Evolutionary conservation across 1,140 invertebrate genomes (phyloP).

Genomic region (Hydropsyche tenuis): DNA sequence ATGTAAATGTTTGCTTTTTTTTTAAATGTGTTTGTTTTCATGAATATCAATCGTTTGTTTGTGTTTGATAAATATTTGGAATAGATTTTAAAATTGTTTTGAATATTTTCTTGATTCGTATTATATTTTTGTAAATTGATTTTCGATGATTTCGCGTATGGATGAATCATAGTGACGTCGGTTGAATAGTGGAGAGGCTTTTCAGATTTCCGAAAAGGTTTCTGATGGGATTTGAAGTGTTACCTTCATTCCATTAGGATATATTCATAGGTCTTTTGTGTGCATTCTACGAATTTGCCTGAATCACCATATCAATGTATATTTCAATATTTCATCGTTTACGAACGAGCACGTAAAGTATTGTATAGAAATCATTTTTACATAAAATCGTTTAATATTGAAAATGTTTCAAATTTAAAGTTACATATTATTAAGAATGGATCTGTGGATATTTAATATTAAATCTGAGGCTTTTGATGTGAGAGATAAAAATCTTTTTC

Average conservation of each 20-base stretch:
- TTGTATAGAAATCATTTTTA: background rate
- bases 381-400: too few relatives aligned
- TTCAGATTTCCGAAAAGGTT: conserved; percentile 11
- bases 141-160: too few relatives aligned
- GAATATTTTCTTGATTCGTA: too few relatives aligned
- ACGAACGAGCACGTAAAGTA: background rate
- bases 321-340: conserved; percentile 21
- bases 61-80: too few relatives aligned
- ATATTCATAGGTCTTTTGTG: conserved; percentile 43
- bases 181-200: conserved; percentile 21
- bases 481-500: conserved; percentile 9
- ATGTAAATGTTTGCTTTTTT: too few relatives aligned
- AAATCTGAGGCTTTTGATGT: conserved; percentile 6
- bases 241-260: conserved; percentile 43
- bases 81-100: too few relatives aligned
- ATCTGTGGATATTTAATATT: conserved; percentile 29
- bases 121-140: too few relatives aligned
- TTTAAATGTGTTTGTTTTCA: too few relatives aligned
- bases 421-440: too few relatives aligned
- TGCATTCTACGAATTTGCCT: conserved; percentile 47
- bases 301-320: conserved; percentile 49
- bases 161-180: background rate
- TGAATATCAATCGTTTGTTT: too few relatives aligned
- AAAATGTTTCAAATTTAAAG: too few relatives aligned
- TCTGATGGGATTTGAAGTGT: conserved; percentile 25